Conservation (phyloP, 2,797 vertebrate genomes). For the Danio kyathit region DNA sequence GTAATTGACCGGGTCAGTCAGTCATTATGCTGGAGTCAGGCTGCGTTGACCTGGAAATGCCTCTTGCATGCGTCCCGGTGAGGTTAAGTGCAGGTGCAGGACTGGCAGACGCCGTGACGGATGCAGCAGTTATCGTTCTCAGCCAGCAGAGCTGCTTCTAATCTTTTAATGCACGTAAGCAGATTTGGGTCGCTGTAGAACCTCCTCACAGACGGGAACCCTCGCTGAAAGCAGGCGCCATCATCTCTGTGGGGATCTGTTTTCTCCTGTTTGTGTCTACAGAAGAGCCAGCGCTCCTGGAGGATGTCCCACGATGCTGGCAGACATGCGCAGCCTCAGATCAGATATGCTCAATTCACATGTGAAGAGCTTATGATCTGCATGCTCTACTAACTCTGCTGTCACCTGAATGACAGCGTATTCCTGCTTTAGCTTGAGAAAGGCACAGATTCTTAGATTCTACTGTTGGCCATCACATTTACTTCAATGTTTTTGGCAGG, state of each 20-base stretch:
- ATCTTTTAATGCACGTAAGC: slow-evolving; percentile 22
- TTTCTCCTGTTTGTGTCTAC: background rate
- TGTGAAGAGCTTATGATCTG: slow-evolving; percentile 15
- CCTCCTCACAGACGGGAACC: slow-evolving; percentile 12
- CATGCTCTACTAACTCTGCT: slow-evolving; percentile 7
- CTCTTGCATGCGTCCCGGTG: background rate
- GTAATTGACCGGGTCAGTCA: background rate
- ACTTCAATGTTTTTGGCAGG: too few species aligned
- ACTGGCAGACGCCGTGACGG: background rate
- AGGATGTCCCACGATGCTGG: slow-evolving; percentile 8
- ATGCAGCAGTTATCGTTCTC: background rate
- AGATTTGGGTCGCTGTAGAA: slow-evolving; percentile 20
- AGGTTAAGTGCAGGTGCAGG: background rate
- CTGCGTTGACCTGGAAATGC: background rate
- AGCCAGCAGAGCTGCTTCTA: slow-evolving; percentile 5
- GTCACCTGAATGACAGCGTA: slow-evolving; percentile 10
- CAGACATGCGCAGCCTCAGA: background rate
- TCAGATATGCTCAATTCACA: slow-evolving; percentile 11
- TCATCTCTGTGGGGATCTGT: background rate
- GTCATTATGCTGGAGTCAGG: background rate
- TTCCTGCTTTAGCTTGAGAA: background rate
- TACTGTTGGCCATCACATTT: background rate
- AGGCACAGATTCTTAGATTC: background rate
- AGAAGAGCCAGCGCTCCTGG: background rate
- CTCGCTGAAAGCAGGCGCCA: background rate